Base-by-base conservation (phyloP, 2,888 invertebrate genomes). In the Cerastoderma edule region DNA sequence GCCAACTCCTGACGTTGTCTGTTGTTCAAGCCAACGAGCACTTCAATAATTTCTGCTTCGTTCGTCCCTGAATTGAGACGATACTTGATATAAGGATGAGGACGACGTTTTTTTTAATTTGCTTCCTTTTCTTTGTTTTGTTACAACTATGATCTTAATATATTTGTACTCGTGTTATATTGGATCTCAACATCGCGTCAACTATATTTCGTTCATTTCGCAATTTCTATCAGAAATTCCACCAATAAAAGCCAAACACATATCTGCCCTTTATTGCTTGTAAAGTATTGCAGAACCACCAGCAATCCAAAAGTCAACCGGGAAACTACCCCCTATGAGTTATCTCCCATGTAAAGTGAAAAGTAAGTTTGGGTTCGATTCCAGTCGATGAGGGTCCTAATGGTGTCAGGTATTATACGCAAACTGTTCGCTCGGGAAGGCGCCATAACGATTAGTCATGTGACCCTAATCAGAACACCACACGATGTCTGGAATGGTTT, bases 41-140 rank as follows among this genome's bases (percentile, higher is more conserved):
- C 80, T 30, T 83, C 66, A 19, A 89, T 82, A 50, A 89, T 83
- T 5, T 48, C 71, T n/a, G 75, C 75, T 63, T 87, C 88, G 66
- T 88, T 87, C 0, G 88, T 88, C 16, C 87, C 88, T 86, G 73
- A 8, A 28, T 56, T 8, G 70, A 39, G 64, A 39, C 19, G n/a
- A 64, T 28, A 67, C 3, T 3, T 44, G 8, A 5, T 28, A 30
- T 19, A 22, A 27, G 8, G 27, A 19, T 53, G 8, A 19, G 27
- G 27, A 10, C 4, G n/a, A n/a, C n/a, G n/a, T n/a, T n/a, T n/a
- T n/a, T n/a, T n/a, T n/a, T n/a, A n/a, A n/a, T n/a, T n/a, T n/a
- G n/a, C n/a, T n/a, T n/a, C n/a, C n/a, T n/a, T n/a, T n/a, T n/a
- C n/a, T n/a, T n/a, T 28, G n/a, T 57, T 57, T 6, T 1, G 8